Evolutionary conservation across 2,797 vertebrate genomes (phyloP).

Genomic region (Microtus obscurus): DNA sequence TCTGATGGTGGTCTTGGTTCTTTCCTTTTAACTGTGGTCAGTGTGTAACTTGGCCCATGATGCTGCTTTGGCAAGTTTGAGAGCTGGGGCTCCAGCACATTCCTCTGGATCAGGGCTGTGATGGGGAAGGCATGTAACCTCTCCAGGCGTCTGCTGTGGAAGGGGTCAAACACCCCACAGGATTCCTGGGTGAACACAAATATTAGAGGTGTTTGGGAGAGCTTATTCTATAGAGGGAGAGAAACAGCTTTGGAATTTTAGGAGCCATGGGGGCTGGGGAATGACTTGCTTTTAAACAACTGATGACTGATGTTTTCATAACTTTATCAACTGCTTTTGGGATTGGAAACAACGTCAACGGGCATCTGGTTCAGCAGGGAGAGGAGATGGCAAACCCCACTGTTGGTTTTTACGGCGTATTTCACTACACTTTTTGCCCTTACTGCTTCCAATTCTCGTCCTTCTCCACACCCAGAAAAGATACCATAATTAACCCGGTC

Average conservation of each 20-base stretch:
- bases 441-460: slow-evolving; percentile 8
- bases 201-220: neutral
- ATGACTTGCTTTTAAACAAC: neutral
- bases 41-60: neutral
- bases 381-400: neutral
- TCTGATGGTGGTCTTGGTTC: neutral
- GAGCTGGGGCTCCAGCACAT: neutral
- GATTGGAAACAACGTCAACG: neutral
- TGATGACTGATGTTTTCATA: neutral
- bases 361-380: neutral
- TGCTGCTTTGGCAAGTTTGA: neutral
- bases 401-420: neutral
- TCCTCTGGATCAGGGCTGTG: neutral
- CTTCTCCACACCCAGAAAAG: neutral
- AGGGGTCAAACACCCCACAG: neutral
- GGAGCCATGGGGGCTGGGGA: neutral
- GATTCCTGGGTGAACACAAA: neutral
- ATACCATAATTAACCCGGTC: slow-evolving; percentile 61
- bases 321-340: slow-evolving; percentile 35
- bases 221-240: neutral
- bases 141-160: neutral
- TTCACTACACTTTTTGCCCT: neutral
- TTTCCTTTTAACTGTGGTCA: neutral
- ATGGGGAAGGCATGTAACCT: neutral
- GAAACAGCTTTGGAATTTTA: neutral